Base-by-base conservation (phyloP, 2,888 invertebrate species). In the Nomada lathburiana region DNA sequence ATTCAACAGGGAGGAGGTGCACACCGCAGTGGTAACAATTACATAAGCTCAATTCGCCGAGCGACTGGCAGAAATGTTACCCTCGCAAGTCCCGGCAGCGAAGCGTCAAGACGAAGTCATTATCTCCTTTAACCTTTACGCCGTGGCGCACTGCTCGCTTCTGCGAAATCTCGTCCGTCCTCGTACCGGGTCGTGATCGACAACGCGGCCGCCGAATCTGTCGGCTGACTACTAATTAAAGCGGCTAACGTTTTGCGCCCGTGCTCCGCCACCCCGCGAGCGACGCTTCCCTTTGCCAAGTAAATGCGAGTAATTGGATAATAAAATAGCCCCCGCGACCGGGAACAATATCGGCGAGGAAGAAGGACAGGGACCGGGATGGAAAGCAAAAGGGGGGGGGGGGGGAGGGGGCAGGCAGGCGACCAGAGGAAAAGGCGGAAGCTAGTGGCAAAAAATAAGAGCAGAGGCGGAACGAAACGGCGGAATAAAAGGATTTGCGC, bases 401-500 rank as follows among this genome's bases (percentile, higher is more conserved):
- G 23, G 23, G 23, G 23, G n/a, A n/a, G n/a, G n/a, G n/a, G n/a
- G n/a, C n/a, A 64, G 70, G 63, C 63, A 63, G 47, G 57, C 36
- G 68, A 29, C 50, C 72, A 75, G 70, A 67, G 76, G 71, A 82
- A 77, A 82, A 84, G 82, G 68, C 64, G 71, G 82, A 80, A 84
- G 78, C 70, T 81, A 70, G 85, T 85, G 79, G 84, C 86, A 86
- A 89, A 89, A 88, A 90, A 90, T 90, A 90, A 88, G 82, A 82
- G 82, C 70, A 83, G 85, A 86, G 85, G 84, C 85, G 88, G 90
- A 88, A 90, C 89, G 90, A 86, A 89, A 90, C 87, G 88, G 83
- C 82, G 87, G 87, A 91, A 92, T 92, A 91, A 92, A 92, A 90
- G 91, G 89, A 92, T 92, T 91, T 90, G 90, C 88, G 91, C 91